A percentile compares a stretch with the other conserved stretches of the same genome.
Evolutionary conservation across 1,140 invertebrate species (phyloP).

Genomic region (Eurosta solidaginis): DNA sequence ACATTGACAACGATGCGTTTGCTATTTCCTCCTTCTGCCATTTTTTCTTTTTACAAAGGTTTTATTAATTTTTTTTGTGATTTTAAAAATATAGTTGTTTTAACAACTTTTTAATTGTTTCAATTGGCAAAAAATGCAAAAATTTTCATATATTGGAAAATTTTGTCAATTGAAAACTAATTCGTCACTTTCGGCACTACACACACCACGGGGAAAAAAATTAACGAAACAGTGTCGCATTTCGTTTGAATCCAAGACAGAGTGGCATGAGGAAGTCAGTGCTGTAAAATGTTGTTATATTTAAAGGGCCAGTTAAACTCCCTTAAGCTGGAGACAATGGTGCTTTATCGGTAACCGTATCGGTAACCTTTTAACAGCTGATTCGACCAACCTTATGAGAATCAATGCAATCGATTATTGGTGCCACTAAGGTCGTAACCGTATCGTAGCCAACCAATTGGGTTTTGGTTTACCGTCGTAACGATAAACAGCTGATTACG

Average conservation of each 20-base stretch:
- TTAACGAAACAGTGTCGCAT: constrained; percentile 30
- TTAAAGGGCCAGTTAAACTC: too few species aligned
- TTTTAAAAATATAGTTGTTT: neutral
- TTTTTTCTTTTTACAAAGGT: constrained; percentile 54
- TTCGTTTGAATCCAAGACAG: neutral
- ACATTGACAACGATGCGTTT: constrained; percentile 83
- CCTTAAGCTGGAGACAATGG: too few species aligned
- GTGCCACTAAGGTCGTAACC: too few species aligned
- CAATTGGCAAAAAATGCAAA: constrained; percentile 33
- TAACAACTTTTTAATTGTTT: constrained; percentile 26
- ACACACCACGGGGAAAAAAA: constrained; percentile 35
- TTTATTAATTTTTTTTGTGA: constrained; percentile 34
- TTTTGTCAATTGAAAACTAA: constrained; percentile 59
- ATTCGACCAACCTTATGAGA: too few species aligned
- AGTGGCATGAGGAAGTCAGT: neutral
- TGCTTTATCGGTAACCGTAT: too few species aligned
- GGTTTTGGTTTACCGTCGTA: too few species aligned
- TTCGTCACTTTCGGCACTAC: constrained; percentile 58
- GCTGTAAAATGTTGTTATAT: constrained; percentile 17
- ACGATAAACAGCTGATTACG: too few species aligned
- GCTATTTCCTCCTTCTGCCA: constrained; percentile 67
- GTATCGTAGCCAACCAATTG: too few species aligned
- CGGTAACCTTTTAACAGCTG: too few species aligned
- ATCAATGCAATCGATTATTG: too few species aligned
- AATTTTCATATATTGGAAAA: constrained; percentile 36